phyloP scores from a whole-genome alignment of 2,888 invertebrate species.

The Diaprepes abbreviatus region DNA sequence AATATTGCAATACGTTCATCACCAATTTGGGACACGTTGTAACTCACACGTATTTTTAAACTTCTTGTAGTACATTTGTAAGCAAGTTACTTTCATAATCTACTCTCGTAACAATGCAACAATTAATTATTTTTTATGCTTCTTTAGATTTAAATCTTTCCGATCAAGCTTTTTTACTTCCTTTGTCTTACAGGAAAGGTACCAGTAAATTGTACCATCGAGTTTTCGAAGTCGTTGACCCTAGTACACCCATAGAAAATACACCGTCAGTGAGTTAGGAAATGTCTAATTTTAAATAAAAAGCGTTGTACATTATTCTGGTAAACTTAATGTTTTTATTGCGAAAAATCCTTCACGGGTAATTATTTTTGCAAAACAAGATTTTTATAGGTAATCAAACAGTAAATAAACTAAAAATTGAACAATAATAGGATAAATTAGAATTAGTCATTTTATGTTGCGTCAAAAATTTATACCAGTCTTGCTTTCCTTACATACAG shows the following conservation, averaged over 20 bases:
- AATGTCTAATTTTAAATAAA: conserved; percentile 35
- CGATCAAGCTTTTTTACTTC: conserved; percentile 11
- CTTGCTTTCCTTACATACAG: no score
- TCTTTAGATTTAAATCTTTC: conserved; percentile 27
- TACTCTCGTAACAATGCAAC: conserved; percentile 6
- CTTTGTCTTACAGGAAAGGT: conserved; percentile 30
- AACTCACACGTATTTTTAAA: background rate
- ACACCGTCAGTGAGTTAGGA: conserved; percentile 19
- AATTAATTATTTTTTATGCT: conserved; percentile 29
- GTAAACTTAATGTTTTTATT: conserved; percentile 9
- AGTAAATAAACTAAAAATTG: no score
- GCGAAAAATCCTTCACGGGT: background rate
- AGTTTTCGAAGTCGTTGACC: conserved; percentile 34
- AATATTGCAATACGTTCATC: no score
- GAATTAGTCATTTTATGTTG: no score
- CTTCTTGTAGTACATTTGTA: background rate
- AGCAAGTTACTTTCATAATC: conserved; percentile 8
- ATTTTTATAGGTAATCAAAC: no score
- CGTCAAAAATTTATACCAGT: no score
- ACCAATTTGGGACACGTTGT: no score
- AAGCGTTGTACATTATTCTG: conserved; percentile 6
- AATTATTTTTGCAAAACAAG: background rate
- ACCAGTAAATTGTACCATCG: conserved; percentile 32
- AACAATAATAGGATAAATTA: no score
- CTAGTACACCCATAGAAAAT: conserved; percentile 30